Evolutionary conservation across 2,888 invertebrate genomes (phyloP).

Genomic region (Dicranocentrus wangi): DNA sequence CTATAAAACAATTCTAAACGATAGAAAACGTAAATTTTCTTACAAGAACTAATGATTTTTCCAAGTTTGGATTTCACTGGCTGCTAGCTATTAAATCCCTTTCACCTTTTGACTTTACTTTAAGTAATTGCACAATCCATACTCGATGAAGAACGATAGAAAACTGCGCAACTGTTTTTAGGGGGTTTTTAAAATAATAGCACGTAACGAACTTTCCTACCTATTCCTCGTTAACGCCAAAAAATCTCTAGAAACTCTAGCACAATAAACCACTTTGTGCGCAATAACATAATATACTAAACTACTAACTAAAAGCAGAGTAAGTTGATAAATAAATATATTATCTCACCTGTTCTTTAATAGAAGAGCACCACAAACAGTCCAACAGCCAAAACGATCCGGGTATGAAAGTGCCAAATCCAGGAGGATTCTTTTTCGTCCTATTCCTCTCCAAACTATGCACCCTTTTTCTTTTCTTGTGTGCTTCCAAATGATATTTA

Average conservation of each 20-base stretch:
- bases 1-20: background rate
- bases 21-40: background rate
- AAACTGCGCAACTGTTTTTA: no score
- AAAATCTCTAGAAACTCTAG: no score
- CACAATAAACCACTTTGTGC: no score
- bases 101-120: background rate
- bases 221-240: no score
- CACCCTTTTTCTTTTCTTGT: background rate
- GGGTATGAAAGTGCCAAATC: conserved; percentile 30
- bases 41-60: background rate
- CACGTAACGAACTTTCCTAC: no score
- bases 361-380: conserved; percentile 25
- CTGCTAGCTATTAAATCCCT: background rate
- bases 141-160: background rate
- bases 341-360: conserved; percentile 29
- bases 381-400: conserved; percentile 33
- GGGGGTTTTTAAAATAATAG: no score
- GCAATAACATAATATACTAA: no score
- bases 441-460: background rate
- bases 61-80: background rate
- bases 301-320: no score
- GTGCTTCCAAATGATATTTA: background rate
- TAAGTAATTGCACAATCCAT: background rate
- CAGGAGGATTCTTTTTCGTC: conserved; percentile 2
- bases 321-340: no score